phyloP scores from a whole-genome alignment of 2,797 vertebrate species.

The Crocodylus rhombifer region DNA sequence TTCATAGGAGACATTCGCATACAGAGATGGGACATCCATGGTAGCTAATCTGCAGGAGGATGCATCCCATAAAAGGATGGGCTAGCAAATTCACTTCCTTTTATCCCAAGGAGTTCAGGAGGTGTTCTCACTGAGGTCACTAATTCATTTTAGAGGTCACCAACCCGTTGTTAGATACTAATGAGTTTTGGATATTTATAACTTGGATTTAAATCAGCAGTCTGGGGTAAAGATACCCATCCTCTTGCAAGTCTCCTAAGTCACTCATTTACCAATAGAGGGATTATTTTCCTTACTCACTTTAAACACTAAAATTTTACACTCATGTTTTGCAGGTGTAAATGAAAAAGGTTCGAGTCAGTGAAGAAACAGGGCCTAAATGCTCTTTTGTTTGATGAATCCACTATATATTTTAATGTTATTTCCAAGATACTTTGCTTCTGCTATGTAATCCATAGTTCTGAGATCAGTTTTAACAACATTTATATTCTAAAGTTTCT shows the following conservation, averaged over 20 bases:
- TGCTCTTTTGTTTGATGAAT: neutral
- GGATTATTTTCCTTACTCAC: conserved; percentile 5
- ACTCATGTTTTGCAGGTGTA: conserved; percentile 26
- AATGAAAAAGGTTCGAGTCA: neutral
- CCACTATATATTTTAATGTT: neutral
- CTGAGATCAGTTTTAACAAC: neutral
- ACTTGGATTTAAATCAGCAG: conserved; percentile 68
- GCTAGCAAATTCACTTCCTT: neutral
- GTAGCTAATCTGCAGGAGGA: neutral
- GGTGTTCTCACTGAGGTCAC: neutral
- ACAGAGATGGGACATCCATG: too few relatives aligned
- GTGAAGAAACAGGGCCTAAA: neutral
- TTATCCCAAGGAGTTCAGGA: neutral
- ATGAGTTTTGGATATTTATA: conserved; percentile 67
- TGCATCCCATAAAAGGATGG: neutral
- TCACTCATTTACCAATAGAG: conserved; percentile 20
- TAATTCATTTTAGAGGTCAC: conserved; percentile 43
- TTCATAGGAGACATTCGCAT: too few relatives aligned
- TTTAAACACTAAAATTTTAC: conserved; percentile 27
- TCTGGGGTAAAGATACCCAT: conserved; percentile 64
- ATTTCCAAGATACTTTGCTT: conserved; percentile 6
- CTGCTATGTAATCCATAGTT: accelerated
- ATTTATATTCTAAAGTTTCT: neutral
- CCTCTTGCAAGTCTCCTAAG: conserved; percentile 38
- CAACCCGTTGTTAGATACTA: conserved; percentile 4